A percentile compares a stretch with the other conserved stretches of the same genome.
Evolutionary conservation across 1,140 invertebrate species (phyloP).

Genomic region (Gonatopus flavifemur): DNA sequence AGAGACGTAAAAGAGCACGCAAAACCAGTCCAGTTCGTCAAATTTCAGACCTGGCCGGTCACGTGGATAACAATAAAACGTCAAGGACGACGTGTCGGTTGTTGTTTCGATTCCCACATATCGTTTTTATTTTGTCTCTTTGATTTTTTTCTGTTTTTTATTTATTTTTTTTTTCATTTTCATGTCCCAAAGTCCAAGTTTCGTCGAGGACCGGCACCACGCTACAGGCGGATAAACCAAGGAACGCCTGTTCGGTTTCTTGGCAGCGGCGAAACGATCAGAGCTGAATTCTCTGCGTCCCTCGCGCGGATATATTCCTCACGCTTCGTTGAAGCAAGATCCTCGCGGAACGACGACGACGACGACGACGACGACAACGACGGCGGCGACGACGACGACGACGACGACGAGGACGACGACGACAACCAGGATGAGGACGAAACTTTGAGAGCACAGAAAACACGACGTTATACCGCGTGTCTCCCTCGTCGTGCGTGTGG

Average conservation of each 20-base stretch:
- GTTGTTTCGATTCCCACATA: background rate
- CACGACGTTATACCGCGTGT: background rate
- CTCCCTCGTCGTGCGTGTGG: conserved; percentile 27
- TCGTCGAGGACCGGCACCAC: no score
- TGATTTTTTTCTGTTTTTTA: background rate
- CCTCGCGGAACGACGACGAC: conserved; percentile 16
- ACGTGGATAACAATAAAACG: conserved; percentile 32
- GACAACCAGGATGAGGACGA: background rate
- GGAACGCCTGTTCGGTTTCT: no score
- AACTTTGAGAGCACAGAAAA: background rate
- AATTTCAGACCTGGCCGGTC: conserved; percentile 33
- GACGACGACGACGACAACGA: conserved; percentile 5
- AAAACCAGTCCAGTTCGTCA: conserved; percentile 36
- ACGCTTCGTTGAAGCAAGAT: conserved; percentile 25
- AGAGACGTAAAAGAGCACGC: conserved; percentile 8
- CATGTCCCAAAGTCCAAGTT: no score
- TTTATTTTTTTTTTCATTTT: no score
- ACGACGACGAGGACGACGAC: background rate
- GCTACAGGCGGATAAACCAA: no score
- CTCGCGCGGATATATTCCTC: conserved; percentile 27
- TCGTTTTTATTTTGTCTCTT: background rate
- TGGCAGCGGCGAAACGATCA: conserved; percentile 7
- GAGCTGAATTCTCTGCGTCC: no score
- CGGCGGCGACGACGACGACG: background rate
- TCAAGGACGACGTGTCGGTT: conserved; percentile 17